Base-by-base conservation (phyloP, 2,113 vertebrate genomes). In the Sitta europaea region DNA sequence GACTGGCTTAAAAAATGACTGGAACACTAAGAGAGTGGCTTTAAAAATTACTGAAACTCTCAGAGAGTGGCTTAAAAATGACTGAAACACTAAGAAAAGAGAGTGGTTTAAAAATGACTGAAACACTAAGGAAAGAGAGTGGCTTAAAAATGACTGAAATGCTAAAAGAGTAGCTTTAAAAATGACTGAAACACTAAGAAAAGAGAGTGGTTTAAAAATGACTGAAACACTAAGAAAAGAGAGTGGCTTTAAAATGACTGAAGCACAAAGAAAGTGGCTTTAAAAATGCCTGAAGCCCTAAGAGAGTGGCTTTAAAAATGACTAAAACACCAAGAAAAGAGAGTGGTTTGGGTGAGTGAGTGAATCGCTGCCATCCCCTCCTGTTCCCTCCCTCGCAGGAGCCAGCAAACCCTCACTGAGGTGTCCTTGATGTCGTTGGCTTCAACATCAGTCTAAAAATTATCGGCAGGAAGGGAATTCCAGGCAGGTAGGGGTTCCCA, bases 391-490 rank as follows among this genome's bases (percentile, higher is more conserved):
- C 53, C 61, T 20, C 53, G 4, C 19, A 42, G 51, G 76, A 50
- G 62, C 90, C 67, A 9, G 8, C 13, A 1, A 14, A 17, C 16
- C 50, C 65, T 67, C 42, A 3, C 23, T 19, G 29, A 10, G 55
- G 27, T 24, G n/a, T 1, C 27, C 65, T 0, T 25, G 51, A 5
- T 8, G 54, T 3, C 2, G 8, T 28, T 45, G 61, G 47, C 31
- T 55, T 75, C 38, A 48, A 10, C 36, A 53, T 12, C 21, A 24
- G 5, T 2, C 51, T 7, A 14, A 45, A 42, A 6, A 59, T 40
- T 10, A 8, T 1, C 16, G n/a, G 18, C 12, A 10, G 61, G 50
- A 33, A 61, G 61, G 18, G 42, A 35, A 5, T 7, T 40, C 6
- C 53, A 4, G 55, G 62, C 48, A 72, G 43, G 28, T 0, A 22